phyloP scores from a whole-genome alignment of 2,113 vertebrate genomes.

The Centropus bengalensis region DNA sequence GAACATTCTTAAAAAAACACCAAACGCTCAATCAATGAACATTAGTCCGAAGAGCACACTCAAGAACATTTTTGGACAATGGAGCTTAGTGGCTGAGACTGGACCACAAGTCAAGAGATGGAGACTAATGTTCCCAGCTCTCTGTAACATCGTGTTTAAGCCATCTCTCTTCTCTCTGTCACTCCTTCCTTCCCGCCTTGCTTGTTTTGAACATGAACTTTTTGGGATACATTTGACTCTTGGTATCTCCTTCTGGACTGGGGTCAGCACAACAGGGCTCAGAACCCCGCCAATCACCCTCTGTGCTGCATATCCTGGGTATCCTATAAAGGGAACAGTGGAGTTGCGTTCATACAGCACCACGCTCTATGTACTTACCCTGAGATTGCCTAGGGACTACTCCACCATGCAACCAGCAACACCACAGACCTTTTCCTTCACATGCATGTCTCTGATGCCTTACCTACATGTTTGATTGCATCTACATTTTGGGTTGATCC shows the following conservation, averaged over 20 bases:
- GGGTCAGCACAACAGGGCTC: not conserved
- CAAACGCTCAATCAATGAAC: not conserved
- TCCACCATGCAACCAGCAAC: not conserved
- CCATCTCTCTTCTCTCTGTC: not conserved
- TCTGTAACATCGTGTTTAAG: fast-evolving
- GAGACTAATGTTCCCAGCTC: not conserved
- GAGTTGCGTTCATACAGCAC: not conserved
- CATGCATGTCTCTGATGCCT: not conserved
- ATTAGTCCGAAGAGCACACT: not conserved
- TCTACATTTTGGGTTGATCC: not conserved
- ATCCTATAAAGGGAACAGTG: not conserved
- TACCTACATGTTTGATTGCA: not conserved
- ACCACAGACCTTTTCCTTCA: not conserved
- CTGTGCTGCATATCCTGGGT: not conserved
- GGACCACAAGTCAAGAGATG: not conserved
- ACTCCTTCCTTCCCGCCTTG: not conserved
- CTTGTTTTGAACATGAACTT: not conserved
- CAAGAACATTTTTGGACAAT: fast-evolving
- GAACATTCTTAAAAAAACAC: not conserved
- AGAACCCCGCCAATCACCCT: not conserved
- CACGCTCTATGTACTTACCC: too few species aligned
- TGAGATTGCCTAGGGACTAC: not conserved
- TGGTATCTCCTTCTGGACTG: not conserved
- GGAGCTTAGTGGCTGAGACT: not conserved
- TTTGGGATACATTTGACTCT: not conserved